Conservation (phyloP, 2,797 vertebrate species). For the Capromys pilorides region DNA sequence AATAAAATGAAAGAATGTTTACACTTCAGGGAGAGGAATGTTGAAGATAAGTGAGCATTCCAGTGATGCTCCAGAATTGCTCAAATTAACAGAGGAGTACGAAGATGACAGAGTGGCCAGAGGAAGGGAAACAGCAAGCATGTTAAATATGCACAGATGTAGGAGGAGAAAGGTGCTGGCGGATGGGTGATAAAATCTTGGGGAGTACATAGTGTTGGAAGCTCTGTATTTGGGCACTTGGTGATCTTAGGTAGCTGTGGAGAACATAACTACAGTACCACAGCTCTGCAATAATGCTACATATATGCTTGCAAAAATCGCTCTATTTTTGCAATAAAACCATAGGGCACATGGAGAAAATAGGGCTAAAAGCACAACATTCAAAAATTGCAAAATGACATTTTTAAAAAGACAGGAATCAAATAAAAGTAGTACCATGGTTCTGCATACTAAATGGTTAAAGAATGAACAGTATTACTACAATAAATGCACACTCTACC, state of each 20-base stretch:
- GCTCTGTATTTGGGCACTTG: background rate
- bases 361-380: background rate
- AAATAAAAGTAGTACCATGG: background rate
- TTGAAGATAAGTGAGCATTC: constrained; percentile 1
- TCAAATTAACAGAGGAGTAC: background rate
- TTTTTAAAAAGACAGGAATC: background rate
- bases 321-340: background rate
- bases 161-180: background rate
- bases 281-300: background rate
- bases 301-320: background rate
- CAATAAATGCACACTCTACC: background rate
- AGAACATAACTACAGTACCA: background rate
- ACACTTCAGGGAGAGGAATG: background rate
- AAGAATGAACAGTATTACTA: background rate
- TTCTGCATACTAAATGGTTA: background rate
- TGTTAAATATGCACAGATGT: background rate
- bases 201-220: background rate
- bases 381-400: background rate
- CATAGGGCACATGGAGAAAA: background rate
- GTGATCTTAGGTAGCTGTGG: background rate
- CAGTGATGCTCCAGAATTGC: background rate
- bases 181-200: background rate
- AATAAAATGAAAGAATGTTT: background rate
- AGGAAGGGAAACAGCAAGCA: background rate
- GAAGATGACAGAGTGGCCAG: background rate